Percentiles rank a stretch among this genome's conserved stretches.
Evolutionary conservation across 2,113 vertebrate species (phyloP).

Genomic region (Seriola aureovittata): DNA sequence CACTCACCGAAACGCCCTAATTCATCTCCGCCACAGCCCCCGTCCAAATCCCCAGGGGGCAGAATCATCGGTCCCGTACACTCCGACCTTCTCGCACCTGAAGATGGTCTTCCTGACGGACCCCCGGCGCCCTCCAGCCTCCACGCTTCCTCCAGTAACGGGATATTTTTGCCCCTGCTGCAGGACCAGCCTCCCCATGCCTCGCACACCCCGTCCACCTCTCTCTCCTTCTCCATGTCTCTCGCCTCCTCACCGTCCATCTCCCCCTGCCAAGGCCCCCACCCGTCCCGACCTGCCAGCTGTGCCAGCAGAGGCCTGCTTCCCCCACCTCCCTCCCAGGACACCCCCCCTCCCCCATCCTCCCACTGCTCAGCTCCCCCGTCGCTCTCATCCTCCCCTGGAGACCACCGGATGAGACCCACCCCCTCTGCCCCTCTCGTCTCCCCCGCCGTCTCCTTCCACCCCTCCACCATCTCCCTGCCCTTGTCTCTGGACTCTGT

Average conservation of each 20-base stretch:
- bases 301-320: slow-evolving; percentile 59
- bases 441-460: slow-evolving; percentile 38
- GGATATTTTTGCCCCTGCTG: slow-evolving; percentile 57
- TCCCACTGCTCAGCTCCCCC: slow-evolving; percentile 81
- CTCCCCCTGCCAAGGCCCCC: slow-evolving; percentile 78
- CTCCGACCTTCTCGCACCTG: slow-evolving; percentile 18
- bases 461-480: slow-evolving; percentile 67
- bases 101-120: slow-evolving; percentile 41
- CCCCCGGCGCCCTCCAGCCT: slow-evolving; percentile 14
- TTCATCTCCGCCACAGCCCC: slow-evolving; percentile 21
- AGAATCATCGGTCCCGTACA: not conserved
- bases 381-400: slow-evolving; percentile 78
- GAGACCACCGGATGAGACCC: slow-evolving; percentile 53
- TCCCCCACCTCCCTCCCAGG: slow-evolving; percentile 66
- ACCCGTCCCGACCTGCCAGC: slow-evolving; percentile 64
- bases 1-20: slow-evolving; percentile 63
- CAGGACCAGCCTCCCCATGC: slow-evolving; percentile 67
- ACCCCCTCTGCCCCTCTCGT: slow-evolving; percentile 26
- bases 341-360: slow-evolving; percentile 53
- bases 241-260: slow-evolving; percentile 76
- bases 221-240: slow-evolving; percentile 81
- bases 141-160: slow-evolving; percentile 54
- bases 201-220: slow-evolving; percentile 71
- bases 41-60: slow-evolving; percentile 8
- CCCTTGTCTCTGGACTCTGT: slow-evolving; percentile 70